A percentile compares a stretch with the other conserved stretches of the same genome.
phyloP scores from a whole-genome alignment of 2,888 invertebrate species.

The Hermodice carunculata region DNA sequence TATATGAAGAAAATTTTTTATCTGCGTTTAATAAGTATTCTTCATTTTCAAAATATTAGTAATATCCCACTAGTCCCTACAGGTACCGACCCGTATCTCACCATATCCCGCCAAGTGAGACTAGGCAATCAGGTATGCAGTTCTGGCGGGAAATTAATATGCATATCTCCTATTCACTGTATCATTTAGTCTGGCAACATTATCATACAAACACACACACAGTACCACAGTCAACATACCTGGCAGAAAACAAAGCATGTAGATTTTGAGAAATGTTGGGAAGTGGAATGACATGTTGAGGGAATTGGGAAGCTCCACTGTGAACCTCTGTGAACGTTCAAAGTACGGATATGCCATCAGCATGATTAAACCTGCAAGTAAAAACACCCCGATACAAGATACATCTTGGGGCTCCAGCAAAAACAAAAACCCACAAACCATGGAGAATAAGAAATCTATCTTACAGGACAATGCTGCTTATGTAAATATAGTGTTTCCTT shows the following conservation, averaged over 20 bases:
- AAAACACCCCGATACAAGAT: background rate
- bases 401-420: background rate
- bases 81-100: too few species aligned
- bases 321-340: constrained; percentile 84
- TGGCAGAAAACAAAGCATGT: constrained; percentile 36
- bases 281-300: constrained; percentile 91
- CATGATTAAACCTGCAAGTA: constrained; percentile 67
- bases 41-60: too few species aligned
- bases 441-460: too few species aligned
- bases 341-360: constrained; percentile 87
- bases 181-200: background rate
- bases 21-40: too few species aligned
- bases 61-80: too few species aligned
- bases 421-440: background rate
- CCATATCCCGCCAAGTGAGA: too few species aligned
- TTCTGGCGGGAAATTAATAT: too few species aligned
- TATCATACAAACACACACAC: background rate
- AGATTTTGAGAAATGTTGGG: constrained; percentile 70
- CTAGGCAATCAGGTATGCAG: too few species aligned
- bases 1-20: too few species aligned
- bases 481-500: too few species aligned
- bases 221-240: constrained; percentile 16
- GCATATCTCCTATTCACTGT: too few species aligned
- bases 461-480: too few species aligned
- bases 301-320: constrained; percentile 83